A percentile compares a stretch with the other conserved stretches of the same genome.
phyloP scores from a whole-genome alignment of 2,888 invertebrate species.

The Acheta domesticus region DNA sequence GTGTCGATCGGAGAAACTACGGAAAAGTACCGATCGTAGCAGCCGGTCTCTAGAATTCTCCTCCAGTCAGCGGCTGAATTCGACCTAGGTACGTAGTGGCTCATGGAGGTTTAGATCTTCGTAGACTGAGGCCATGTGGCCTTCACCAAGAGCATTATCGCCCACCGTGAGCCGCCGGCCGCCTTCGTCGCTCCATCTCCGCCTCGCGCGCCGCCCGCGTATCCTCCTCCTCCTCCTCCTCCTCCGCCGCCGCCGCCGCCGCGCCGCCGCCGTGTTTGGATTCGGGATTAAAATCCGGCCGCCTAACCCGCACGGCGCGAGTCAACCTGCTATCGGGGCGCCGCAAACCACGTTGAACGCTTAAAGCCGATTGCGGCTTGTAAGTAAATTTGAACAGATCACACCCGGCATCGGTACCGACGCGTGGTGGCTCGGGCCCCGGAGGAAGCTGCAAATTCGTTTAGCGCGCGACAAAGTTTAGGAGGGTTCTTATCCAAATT shows the following conservation, averaged over 20 bases:
- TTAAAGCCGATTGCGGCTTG: background rate
- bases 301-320: background rate
- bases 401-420: background rate
- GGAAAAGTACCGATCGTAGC: too few relatives aligned
- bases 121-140: too few relatives aligned
- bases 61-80: too few relatives aligned
- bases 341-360: slow-evolving; percentile 6
- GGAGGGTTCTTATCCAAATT: background rate
- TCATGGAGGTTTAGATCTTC: too few relatives aligned
- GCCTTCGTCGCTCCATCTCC: background rate
- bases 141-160: too few relatives aligned
- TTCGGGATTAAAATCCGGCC: slow-evolving; percentile 1
- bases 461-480: slow-evolving; percentile 18
- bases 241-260: background rate
- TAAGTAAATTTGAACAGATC: slow-evolving; percentile 18
- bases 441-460: background rate
- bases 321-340: background rate
- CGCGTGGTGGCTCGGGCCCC: too few relatives aligned
- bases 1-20: too few relatives aligned
- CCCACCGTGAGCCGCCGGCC: background rate
- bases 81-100: too few relatives aligned
- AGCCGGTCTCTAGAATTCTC: too few relatives aligned
- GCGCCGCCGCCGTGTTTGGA: background rate
- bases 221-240: background rate
- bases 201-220: background rate